Percentiles rank a stretch among this genome's conserved stretches.
These are phyloP conservation scores for Eclectus roratus DNA, from an alignment of 2,113 vertebrate species.

Conservation along the genomic window DNA sequence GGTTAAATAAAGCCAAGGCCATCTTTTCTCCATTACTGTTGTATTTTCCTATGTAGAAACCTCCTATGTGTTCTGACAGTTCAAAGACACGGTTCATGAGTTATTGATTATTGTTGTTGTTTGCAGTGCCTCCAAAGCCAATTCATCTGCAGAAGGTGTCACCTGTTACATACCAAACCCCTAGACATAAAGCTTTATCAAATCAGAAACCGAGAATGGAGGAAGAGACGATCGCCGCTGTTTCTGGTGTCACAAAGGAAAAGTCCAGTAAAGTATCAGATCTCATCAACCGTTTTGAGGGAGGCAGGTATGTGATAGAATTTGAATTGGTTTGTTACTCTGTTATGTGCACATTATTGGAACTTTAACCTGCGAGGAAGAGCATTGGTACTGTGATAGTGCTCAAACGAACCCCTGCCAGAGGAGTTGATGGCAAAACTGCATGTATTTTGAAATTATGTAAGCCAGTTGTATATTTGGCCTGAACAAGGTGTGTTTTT, in stretches of 20 bases:
- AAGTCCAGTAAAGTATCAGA: conserved; percentile 89
- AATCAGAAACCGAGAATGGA: conserved; percentile 82
- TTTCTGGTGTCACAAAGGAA: conserved; percentile 72
- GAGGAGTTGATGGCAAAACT: not conserved
- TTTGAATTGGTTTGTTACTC: not conserved
- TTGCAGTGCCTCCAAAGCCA: conserved; percentile 95
- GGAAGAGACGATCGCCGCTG: conserved; percentile 67
- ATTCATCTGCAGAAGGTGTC: conserved; percentile 83
- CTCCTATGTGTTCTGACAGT: not conserved
- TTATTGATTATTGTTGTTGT: not conserved
- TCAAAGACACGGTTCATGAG: not conserved
- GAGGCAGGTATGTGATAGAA: conserved; percentile 82
- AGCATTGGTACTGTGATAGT: rapidly evolving
- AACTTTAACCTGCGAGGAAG: not conserved
- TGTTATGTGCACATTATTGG: not conserved
- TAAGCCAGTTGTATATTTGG: not conserved
- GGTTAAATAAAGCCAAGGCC: not conserved
- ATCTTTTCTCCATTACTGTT: not conserved
- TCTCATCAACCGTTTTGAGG: conserved; percentile 96
- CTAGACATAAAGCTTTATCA: conserved; percentile 74
- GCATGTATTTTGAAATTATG: not conserved
- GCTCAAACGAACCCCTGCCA: not conserved
- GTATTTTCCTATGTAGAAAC: not conserved
- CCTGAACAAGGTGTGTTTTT: not conserved
- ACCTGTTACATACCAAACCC: conserved; percentile 62